Conservation (phyloP, 2,888 invertebrate genomes). For the Ormyrus rosae region DNA sequence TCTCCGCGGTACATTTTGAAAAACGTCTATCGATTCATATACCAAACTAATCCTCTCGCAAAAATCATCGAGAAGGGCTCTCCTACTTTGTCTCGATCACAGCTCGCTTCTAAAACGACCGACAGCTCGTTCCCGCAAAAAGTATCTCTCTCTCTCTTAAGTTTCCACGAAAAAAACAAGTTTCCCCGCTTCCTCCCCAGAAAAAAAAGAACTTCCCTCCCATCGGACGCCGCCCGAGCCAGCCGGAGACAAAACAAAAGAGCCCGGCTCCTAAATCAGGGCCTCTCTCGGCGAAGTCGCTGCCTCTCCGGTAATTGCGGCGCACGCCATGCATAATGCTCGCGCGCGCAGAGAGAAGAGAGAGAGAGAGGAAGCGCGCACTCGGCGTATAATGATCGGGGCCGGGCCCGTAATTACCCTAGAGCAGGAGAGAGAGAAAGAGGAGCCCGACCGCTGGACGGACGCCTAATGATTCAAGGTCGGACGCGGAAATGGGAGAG, state of each 20-base stretch:
- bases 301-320: not conserved
- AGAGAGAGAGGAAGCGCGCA: conserved; percentile 7
- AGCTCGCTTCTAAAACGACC: no score
- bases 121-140: no score
- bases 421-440: conserved; percentile 26
- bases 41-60: no score
- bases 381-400: conserved; percentile 35
- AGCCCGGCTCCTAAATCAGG: no score
- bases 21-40: no score
- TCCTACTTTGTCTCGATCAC: no score
- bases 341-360: not conserved
- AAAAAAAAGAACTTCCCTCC: not conserved
- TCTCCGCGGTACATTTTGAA: no score
- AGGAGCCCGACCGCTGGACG: not conserved
- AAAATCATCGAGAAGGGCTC: no score
- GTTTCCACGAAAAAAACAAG: no score
- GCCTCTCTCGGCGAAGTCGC: not conserved
- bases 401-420: conserved; percentile 46
- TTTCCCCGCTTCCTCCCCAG: no score
- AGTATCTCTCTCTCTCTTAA: no score
- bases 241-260: not conserved
- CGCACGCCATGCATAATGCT: conserved; percentile 22
- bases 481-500: not conserved
- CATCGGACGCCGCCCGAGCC: not conserved
- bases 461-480: conserved; percentile 42